A percentile compares a stretch with the other conserved stretches of the same genome.
Evolutionary conservation across 2,113 vertebrate genomes (phyloP).

Genomic region (Scomber colias): DNA sequence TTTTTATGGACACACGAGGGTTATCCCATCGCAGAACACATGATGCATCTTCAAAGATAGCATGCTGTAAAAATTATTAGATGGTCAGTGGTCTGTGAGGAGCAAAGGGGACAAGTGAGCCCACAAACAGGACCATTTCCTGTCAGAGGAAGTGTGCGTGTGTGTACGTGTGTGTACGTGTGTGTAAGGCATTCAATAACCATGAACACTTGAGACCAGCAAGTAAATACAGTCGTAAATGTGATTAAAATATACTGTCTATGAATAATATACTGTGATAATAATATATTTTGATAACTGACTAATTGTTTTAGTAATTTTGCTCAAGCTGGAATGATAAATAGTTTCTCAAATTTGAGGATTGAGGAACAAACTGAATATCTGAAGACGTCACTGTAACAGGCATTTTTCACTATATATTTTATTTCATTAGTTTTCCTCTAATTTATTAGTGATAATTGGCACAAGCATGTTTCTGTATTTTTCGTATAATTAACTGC

Average conservation of each 20-base stretch:
- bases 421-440: too few species aligned
- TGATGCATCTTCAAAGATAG: background rate
- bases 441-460: too few species aligned
- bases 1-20: conserved; percentile 7
- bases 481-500: too few species aligned
- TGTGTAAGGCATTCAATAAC: background rate
- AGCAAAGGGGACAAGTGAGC: conserved; percentile 32
- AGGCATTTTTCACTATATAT: too few species aligned
- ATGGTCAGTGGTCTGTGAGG: conserved; percentile 28
- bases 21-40: conserved; percentile 22
- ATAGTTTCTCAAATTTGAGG: too few species aligned
- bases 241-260: background rate
- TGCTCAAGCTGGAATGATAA: too few species aligned
- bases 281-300: too few species aligned
- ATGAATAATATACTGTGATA: too few species aligned
- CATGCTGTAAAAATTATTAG: conserved; percentile 36
- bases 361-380: too few species aligned
- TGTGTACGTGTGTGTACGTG: conserved; percentile 28
- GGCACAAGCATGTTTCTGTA: too few species aligned
- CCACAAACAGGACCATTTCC: conserved; percentile 55
- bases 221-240: background rate
- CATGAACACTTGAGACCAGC: background rate
- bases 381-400: too few species aligned
- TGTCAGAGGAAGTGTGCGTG: conserved; percentile 47
- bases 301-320: too few species aligned